A percentile compares a stretch with the other conserved stretches of the same genome.
These are phyloP conservation scores for Allobates femoralis DNA, from an alignment of 2,797 vertebrate species.

Conservation along the genomic window DNA sequence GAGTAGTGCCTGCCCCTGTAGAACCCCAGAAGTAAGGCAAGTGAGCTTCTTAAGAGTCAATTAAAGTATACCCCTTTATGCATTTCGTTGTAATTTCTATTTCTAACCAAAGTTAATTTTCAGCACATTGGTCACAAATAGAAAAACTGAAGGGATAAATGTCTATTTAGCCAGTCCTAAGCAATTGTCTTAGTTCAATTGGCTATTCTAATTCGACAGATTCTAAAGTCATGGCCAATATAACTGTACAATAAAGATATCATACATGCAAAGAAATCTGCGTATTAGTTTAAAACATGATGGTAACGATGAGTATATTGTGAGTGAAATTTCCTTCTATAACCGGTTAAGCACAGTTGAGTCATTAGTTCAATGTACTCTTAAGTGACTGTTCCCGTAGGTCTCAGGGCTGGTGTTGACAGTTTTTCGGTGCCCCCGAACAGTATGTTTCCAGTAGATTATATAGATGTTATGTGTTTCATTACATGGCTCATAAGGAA, in stretches of 20 bases:
- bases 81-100: too few species aligned
- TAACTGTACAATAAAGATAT: not conserved
- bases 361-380: constrained; percentile 49
- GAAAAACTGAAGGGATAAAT: not conserved
- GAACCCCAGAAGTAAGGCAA: too few species aligned
- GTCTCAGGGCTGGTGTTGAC: constrained; percentile 39
- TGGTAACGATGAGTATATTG: constrained; percentile 10
- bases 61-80: too few species aligned
- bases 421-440: constrained; percentile 41
- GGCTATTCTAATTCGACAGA: not conserved
- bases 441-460: constrained; percentile 51
- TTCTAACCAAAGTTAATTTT: too few species aligned
- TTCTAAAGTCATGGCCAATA: not conserved
- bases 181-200: not conserved
- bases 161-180: too few species aligned
- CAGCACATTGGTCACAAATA: not conserved
- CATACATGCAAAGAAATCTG: not conserved
- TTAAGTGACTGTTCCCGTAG: constrained; percentile 35
- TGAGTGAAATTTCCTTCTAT: constrained; percentile 3
- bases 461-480: constrained; percentile 58
- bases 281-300: not conserved
- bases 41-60: too few species aligned
- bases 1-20: too few species aligned
- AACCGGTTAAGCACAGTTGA: constrained; percentile 4
- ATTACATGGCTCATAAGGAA: constrained; percentile 58